These are phyloP conservation scores for Brachyptera risi DNA, from an alignment of 2,888 invertebrate species.

Conservation along the genomic window DNA sequence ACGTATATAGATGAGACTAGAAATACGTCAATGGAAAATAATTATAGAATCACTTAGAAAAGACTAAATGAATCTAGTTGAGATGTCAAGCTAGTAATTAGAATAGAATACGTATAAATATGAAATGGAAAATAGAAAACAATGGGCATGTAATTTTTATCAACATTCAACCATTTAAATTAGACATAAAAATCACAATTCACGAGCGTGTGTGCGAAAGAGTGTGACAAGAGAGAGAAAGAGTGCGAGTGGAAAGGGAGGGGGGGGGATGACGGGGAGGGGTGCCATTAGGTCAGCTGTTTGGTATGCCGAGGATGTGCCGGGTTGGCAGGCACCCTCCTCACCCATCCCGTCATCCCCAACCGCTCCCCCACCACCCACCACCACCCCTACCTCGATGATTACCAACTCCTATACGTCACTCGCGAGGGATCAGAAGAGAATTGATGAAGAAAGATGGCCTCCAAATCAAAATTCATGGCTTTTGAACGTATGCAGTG, in stretches of 20 bases:
- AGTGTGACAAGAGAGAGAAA: no score
- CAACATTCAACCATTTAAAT: no score
- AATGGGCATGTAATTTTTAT: no score
- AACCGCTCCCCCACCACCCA: neutral
- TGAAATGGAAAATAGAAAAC: no score
- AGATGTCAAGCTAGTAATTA: no score
- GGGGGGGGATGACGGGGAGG: neutral
- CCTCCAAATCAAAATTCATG: slow-evolving; percentile 15
- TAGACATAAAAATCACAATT: no score
- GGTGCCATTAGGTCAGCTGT: slow-evolving; percentile 14
- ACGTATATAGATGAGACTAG: no score
- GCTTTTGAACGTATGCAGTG: slow-evolving; percentile 13
- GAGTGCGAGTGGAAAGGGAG: neutral
- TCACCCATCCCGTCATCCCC: neutral
- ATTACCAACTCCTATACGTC: slow-evolving; percentile 13
- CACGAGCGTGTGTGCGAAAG: no score
- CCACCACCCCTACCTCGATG: slow-evolving; percentile 1
- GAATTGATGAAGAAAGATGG: slow-evolving; percentile 22
- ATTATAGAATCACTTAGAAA: neutral
- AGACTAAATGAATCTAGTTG: neutral
- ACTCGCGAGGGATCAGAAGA: slow-evolving; percentile 13
- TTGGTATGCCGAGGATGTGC: slow-evolving; percentile 6
- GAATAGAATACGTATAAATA: no score
- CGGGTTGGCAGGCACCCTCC: neutral
- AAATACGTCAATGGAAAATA: no score